Evolutionary conservation across 2,888 invertebrate species (phyloP).

Genomic region (Tryphoninae sp.): DNA sequence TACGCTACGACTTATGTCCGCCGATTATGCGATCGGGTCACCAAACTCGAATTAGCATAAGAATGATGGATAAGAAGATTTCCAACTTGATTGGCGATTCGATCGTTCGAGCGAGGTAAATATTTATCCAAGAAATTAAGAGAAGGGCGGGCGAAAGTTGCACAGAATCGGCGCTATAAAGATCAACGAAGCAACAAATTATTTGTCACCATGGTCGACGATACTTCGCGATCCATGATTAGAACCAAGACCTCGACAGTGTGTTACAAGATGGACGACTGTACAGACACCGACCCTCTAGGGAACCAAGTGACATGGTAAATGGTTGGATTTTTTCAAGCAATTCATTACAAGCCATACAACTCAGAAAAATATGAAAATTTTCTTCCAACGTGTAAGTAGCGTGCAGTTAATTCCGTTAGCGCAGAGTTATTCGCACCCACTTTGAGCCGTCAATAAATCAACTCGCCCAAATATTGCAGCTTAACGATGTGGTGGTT

Average conservation of each 20-base stretch:
- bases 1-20: background rate
- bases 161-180: background rate
- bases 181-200: background rate
- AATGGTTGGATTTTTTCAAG: no score
- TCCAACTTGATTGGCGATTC: conserved; percentile 22
- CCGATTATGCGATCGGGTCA: conserved; percentile 19
- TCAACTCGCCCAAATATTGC: no score
- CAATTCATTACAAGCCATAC: no score
- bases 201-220: conserved; percentile 22
- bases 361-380: no score
- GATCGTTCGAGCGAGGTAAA: conserved; percentile 29
- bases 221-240: conserved; percentile 11
- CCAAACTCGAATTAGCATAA: conserved; percentile 18
- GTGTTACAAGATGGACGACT: conserved; percentile 15
- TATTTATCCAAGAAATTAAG: conserved; percentile 7
- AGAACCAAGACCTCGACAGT: background rate
- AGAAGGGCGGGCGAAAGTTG: conserved; percentile 7
- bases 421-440: no score
- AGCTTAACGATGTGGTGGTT: no score
- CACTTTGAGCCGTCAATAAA: no score
- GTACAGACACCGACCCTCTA: background rate
- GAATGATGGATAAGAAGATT: conserved; percentile 1
- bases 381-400: no score
- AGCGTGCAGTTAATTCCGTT: no score
- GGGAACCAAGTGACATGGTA: background rate